Evolutionary conservation across 2,797 vertebrate species (phyloP).

Genomic region (Pseudomugil gertrudae): DNA sequence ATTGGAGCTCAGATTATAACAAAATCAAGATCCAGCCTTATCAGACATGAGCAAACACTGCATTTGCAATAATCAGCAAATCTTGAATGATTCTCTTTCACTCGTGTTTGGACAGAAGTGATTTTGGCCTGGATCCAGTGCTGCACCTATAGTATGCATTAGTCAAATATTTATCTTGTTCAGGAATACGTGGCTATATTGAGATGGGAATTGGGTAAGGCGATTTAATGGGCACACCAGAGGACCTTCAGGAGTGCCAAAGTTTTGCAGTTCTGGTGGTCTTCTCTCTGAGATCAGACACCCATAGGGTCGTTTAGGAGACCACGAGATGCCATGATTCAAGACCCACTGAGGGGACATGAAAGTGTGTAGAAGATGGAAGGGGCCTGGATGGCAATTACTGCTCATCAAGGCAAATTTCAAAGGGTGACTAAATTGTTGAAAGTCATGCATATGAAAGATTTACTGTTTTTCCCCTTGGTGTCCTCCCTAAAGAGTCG

Average conservation of each 20-base stretch:
- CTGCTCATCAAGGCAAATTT: slow-evolving; percentile 73
- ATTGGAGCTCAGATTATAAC: slow-evolving; percentile 48
- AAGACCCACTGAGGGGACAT: slow-evolving; percentile 74
- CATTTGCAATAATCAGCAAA: slow-evolving; percentile 71
- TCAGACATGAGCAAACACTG: slow-evolving; percentile 65
- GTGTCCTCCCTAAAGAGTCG: slow-evolving; percentile 63
- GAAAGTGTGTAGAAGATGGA: slow-evolving; percentile 75
- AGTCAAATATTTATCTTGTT: slow-evolving; percentile 87
- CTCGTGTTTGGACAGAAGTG: slow-evolving; percentile 68
- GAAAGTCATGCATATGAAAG: slow-evolving; percentile 60
- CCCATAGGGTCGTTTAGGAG: slow-evolving; percentile 71
- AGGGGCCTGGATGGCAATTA: slow-evolving; percentile 67
- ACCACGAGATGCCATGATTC: slow-evolving; percentile 73
- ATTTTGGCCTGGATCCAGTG: slow-evolving; percentile 78
- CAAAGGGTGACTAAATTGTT: slow-evolving; percentile 72
- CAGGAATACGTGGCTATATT: slow-evolving; percentile 81
- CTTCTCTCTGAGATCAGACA: slow-evolving; percentile 73
- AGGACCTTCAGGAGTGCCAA: slow-evolving; percentile 72
- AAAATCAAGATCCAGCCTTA: slow-evolving; percentile 59
- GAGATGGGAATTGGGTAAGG: slow-evolving; percentile 78
- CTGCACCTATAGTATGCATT: slow-evolving; percentile 81
- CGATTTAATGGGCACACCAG: slow-evolving; percentile 83
- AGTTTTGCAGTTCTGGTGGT: slow-evolving; percentile 81
- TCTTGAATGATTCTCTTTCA: slow-evolving; percentile 81
- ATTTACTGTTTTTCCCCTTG: slow-evolving; percentile 67